These are phyloP conservation scores for Lordiphosa collinella DNA, from an alignment of 1,140 invertebrate species.

Conservation along the genomic window DNA sequence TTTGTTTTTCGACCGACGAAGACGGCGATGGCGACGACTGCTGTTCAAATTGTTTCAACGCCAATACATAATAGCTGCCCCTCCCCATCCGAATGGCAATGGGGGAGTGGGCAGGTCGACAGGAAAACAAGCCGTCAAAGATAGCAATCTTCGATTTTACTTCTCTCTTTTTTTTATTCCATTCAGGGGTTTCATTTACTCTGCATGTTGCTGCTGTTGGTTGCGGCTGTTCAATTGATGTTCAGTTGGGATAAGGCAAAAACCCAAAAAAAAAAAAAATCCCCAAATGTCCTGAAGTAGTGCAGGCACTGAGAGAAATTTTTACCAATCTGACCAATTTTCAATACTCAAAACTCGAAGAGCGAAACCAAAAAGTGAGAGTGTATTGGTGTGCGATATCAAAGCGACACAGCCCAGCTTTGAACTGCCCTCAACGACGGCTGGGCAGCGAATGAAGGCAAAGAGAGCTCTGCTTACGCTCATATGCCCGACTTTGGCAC, in stretches of 20 bases:
- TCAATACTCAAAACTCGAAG: too few species aligned
- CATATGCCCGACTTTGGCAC: too few species aligned
- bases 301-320: slow-evolving; percentile 20
- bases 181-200: slow-evolving; percentile 67
- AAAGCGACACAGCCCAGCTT: too few species aligned
- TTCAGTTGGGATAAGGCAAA: slow-evolving; percentile 54
- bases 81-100: slow-evolving; percentile 2
- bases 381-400: too few species aligned
- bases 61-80: slow-evolving; percentile 78
- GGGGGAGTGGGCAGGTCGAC: slow-evolving; percentile 25
- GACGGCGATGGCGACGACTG: slow-evolving; percentile 29
- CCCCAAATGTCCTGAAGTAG: slow-evolving; percentile 33
- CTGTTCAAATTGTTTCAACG: slow-evolving; percentile 79
- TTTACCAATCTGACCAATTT: not conserved
- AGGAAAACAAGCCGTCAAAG: slow-evolving; percentile 78
- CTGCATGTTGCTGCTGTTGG: slow-evolving; percentile 44
- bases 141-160: slow-evolving; percentile 79
- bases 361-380: too few species aligned
- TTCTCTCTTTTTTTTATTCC: slow-evolving; percentile 28
- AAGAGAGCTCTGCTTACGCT: too few species aligned
- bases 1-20: slow-evolving; percentile 57
- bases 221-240: slow-evolving; percentile 65
- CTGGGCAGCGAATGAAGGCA: too few species aligned
- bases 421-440: too few species aligned
- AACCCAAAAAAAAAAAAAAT: slow-evolving; percentile 33